A percentile compares a stretch with the other conserved stretches of the same genome.
Evolutionary conservation across 2,888 invertebrate species (phyloP).

Genomic region (Neoaliturus tenellus): DNA sequence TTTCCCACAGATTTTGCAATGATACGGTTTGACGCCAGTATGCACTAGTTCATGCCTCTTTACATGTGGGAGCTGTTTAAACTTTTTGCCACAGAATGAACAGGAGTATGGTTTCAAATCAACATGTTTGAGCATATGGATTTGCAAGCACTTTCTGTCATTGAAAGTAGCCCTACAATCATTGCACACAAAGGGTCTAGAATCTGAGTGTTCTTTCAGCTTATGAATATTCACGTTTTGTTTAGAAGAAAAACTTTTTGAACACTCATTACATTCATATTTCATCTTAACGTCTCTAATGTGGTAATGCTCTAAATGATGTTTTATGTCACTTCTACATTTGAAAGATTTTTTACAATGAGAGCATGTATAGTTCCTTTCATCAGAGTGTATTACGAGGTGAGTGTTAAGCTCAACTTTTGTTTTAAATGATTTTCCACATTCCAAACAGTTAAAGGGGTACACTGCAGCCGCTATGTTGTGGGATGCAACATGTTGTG

Average conservation of each 20-base stretch:
- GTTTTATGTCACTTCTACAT: not conserved
- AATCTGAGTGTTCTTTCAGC: not conserved
- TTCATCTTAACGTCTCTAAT: not conserved
- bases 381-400: not conserved
- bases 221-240: not conserved
- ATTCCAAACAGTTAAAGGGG: not conserved
- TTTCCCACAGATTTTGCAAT: not conserved
- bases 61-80: not conserved
- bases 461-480: not conserved
- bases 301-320: not conserved
- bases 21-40: not conserved
- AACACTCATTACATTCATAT: not conserved
- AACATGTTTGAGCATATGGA: not conserved
- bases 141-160: not conserved
- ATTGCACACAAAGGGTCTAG: not conserved
- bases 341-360: not conserved
- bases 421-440: not conserved
- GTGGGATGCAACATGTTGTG: not conserved
- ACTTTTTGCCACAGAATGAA: conserved; percentile 6
- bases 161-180: not conserved
- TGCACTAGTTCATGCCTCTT: not conserved
- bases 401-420: not conserved
- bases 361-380: not conserved
- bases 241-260: not conserved
- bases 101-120: not conserved